Evolutionary conservation across 2,797 vertebrate genomes (phyloP).

Genomic region (Triplophysa yarkandensis): DNA sequence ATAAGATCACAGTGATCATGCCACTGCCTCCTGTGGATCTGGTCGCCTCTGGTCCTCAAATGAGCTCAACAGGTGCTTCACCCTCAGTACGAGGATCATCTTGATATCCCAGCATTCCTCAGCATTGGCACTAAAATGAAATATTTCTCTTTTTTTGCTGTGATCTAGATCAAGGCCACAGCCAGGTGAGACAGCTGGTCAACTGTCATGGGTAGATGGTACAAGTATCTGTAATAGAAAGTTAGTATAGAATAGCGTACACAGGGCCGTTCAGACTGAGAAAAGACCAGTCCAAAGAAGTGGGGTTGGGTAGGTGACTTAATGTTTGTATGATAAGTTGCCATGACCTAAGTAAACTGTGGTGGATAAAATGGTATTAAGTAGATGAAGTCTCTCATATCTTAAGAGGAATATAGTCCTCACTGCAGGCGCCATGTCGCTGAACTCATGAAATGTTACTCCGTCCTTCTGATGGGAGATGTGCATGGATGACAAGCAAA

Average conservation of each 20-base stretch:
- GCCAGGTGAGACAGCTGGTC: conserved; percentile 56
- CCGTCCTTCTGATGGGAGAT: conserved; percentile 67
- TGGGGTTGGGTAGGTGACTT: background rate
- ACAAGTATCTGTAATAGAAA: background rate
- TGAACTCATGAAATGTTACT: conserved; percentile 86
- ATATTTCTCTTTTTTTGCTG: conserved; percentile 62
- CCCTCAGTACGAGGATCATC: conserved; percentile 52
- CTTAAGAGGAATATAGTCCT: conserved; percentile 52
- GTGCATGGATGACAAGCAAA: conserved; percentile 74
- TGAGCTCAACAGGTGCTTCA: conserved; percentile 71
- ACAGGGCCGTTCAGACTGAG: background rate
- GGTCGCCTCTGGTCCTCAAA: conserved; percentile 39
- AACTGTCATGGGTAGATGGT: conserved; percentile 47
- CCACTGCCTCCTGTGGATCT: conserved; percentile 42
- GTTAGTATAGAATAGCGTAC: conserved; percentile 21
- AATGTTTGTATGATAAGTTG: conserved; percentile 1
- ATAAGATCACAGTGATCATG: conserved; percentile 54
- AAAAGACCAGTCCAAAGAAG: background rate
- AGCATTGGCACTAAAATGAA: conserved; percentile 58
- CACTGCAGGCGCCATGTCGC: conserved; percentile 82
- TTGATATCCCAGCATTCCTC: conserved; percentile 66
- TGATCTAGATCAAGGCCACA: conserved; percentile 30
- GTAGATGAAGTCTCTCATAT: conserved; percentile 7
- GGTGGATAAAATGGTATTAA: conserved; percentile 58
- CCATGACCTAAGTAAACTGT: conserved; percentile 52